Conservation (phyloP, 2,888 invertebrate genomes). For the Amphipoea oculea region DNA sequence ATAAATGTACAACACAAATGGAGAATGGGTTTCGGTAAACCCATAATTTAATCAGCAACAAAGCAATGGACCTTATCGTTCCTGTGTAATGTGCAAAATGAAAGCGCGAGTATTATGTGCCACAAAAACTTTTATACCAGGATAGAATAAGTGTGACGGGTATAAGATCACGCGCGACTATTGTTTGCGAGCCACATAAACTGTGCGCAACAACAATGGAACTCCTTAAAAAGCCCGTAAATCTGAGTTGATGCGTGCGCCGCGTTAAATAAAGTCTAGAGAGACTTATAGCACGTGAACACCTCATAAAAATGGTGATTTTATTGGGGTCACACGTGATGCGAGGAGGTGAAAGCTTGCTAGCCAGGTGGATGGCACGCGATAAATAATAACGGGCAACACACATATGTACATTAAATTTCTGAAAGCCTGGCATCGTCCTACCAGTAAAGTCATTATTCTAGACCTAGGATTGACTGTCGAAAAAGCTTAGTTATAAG, state of each 20-base stretch:
- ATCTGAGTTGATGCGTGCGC: slow-evolving; percentile 74
- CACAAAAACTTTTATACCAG: slow-evolving; percentile 51
- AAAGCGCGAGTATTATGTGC: slow-evolving; percentile 15
- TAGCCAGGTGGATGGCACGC: slow-evolving; percentile 50
- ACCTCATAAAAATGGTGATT: slow-evolving; percentile 82
- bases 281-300: slow-evolving; percentile 76
- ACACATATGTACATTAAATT: slow-evolving; percentile 9
- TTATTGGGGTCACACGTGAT: slow-evolving; percentile 77
- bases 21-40: slow-evolving; percentile 4
- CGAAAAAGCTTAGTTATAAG: background rate
- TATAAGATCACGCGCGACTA: slow-evolving; percentile 62
- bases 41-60: slow-evolving; percentile 35
- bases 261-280: slow-evolving; percentile 77
- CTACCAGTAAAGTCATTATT: background rate
- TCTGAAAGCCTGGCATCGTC: background rate
- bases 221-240: slow-evolving; percentile 70
- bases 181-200: slow-evolving; percentile 63
- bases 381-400: slow-evolving; percentile 35
- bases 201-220: slow-evolving; percentile 69
- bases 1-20: slow-evolving; percentile 20
- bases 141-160: slow-evolving; percentile 54
- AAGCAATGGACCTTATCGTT: slow-evolving; percentile 17
- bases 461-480: slow-evolving; percentile 5
- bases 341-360: slow-evolving; percentile 61
- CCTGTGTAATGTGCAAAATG: slow-evolving; percentile 27